Percentiles rank a stretch among this genome's conserved stretches.
Conservation (phyloP, 2,888 invertebrate genomes). For the Agonopterix arenella region DNA sequence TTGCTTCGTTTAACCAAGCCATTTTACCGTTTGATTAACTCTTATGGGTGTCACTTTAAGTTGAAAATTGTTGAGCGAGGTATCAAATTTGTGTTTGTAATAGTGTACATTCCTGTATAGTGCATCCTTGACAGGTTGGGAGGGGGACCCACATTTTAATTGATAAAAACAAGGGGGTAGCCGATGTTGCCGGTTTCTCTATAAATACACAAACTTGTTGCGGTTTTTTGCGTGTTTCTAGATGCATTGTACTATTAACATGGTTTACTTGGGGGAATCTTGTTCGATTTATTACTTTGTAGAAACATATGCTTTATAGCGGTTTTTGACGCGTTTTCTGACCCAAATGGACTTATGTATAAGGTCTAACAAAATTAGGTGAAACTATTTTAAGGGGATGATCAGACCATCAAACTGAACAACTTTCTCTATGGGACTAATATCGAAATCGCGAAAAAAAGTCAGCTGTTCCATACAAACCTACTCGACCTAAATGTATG, state of each 20-base stretch:
- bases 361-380: no score
- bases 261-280: not conserved
- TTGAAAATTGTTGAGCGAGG: conserved; percentile 4
- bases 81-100: conserved; percentile 5
- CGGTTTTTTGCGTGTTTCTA: not conserved
- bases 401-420: no score
- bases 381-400: no score
- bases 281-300: not conserved
- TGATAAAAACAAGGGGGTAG: conserved; percentile 49
- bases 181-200: conserved; percentile 8
- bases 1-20: not conserved
- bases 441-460: no score
- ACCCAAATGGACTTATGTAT: no score
- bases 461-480: no score
- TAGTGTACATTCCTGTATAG: not conserved
- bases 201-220: not conserved
- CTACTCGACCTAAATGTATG: no score
- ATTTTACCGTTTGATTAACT: not conserved
- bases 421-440: no score
- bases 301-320: no score
- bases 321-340: no score
- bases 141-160: conserved; percentile 43
- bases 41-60: not conserved
- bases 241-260: not conserved
- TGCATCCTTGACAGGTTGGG: not conserved